These are phyloP conservation scores for Scaptomyza reducta DNA, from an alignment of 2,888 invertebrate species.

Conservation along the genomic window DNA sequence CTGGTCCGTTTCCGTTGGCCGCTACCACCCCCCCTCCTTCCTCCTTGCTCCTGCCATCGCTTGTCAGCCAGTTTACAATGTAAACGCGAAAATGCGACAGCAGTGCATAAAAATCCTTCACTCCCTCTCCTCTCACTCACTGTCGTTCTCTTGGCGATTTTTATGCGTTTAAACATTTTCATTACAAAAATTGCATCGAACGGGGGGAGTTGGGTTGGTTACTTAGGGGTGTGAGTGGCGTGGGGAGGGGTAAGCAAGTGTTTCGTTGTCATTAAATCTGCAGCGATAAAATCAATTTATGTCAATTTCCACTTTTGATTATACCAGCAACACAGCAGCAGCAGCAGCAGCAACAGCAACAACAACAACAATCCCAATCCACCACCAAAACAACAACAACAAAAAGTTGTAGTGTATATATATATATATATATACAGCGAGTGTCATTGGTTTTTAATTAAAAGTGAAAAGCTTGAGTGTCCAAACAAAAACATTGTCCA, in stretches of 20 bases:
- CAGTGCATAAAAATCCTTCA: constrained; percentile 78
- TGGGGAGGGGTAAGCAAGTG: constrained; percentile 47
- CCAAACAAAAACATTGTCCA: constrained; percentile 72
- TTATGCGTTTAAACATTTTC: constrained; percentile 80
- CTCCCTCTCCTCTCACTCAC: constrained; percentile 2
- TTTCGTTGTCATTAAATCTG: constrained; percentile 79
- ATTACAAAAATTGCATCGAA: constrained; percentile 78
- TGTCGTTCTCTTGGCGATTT: constrained; percentile 52
- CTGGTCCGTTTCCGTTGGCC: constrained; percentile 62
- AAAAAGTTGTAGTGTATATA: neutral
- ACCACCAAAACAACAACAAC: constrained; percentile 2
- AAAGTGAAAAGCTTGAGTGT: constrained; percentile 76
- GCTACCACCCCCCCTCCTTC: no score
- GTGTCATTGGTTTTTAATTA: constrained; percentile 75
- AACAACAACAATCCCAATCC: constrained; percentile 4
- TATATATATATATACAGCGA: constrained; percentile 35
- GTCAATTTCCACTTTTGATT: constrained; percentile 76
- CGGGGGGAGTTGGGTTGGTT: neutral
- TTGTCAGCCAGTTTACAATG: constrained; percentile 80
- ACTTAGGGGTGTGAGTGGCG: neutral
- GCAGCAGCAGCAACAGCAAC: constrained; percentile 30
- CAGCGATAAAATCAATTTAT: constrained; percentile 78
- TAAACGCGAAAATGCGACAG: constrained; percentile 80
- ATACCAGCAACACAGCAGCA: constrained; percentile 48
- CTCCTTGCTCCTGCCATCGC: constrained; percentile 30